Conservation (phyloP, 2,113 vertebrate genomes). For the Tachysurus vachellii region DNA sequence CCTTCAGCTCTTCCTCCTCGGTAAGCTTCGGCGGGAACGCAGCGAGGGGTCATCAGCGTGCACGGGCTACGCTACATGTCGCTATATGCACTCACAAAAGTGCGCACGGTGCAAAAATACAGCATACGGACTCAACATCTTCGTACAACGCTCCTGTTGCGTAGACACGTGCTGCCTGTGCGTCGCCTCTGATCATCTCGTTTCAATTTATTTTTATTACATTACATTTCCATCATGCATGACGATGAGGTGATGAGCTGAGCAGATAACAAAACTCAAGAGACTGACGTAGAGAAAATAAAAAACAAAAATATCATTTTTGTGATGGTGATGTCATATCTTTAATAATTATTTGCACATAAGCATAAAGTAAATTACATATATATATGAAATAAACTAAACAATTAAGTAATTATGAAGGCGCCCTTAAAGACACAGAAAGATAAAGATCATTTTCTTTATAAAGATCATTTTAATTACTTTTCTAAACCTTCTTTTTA, state of each 20-base stretch:
- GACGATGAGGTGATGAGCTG: neutral
- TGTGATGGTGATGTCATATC: too few relatives aligned
- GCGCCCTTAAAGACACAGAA: neutral
- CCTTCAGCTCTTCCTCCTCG: conserved; percentile 31
- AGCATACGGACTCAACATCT: conserved; percentile 3
- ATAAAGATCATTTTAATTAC: neutral
- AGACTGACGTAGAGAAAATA: neutral
- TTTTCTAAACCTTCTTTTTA: neutral
- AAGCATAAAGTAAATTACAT: neutral
- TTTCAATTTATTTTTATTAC: conserved; percentile 21
- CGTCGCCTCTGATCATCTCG: neutral
- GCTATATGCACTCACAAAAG: neutral
- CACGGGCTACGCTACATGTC: neutral
- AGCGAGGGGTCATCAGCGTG: conserved; percentile 17
- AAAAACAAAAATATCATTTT: neutral
- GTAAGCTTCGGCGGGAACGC: conserved; percentile 8
- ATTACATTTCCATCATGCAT: conserved; percentile 6
- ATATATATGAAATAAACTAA: neutral
- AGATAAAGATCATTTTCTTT: neutral
- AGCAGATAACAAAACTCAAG: neutral
- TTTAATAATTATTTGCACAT: neutral
- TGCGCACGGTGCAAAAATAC: conserved; percentile 10
- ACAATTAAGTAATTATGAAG: neutral
- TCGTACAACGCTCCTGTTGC: neutral
- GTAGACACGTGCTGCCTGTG: neutral